These are phyloP conservation scores for Leuciscus idus DNA, from an alignment of 2,113 vertebrate species.

Conservation along the genomic window DNA sequence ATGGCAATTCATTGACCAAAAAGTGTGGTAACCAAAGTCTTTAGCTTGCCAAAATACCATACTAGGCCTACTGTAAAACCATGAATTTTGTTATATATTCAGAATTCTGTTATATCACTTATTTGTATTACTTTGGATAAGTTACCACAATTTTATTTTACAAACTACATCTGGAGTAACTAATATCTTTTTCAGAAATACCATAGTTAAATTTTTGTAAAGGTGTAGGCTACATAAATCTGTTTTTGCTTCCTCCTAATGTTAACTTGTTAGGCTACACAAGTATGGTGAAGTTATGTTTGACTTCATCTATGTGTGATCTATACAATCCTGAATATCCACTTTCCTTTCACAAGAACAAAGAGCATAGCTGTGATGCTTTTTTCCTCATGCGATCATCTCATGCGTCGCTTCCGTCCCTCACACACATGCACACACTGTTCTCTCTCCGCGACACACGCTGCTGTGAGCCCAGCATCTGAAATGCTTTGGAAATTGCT, in stretches of 20 bases:
- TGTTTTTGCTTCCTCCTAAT: neutral
- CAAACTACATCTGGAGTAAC: neutral
- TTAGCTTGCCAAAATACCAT: neutral
- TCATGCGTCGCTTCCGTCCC: neutral
- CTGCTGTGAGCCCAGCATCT: conserved; percentile 26
- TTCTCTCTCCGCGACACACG: neutral
- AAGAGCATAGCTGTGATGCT: conserved; percentile 27
- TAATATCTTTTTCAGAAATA: neutral
- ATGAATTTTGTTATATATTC: no score
- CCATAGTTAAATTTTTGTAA: neutral
- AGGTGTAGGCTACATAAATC: no score
- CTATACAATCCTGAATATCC: neutral
- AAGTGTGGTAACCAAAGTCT: neutral
- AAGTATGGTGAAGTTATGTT: neutral
- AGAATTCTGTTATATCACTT: no score
- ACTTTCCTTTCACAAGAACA: conserved; percentile 28
- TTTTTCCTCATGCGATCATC: conserved; percentile 21
- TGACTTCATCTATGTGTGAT: conserved; percentile 2
- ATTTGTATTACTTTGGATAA: no score
- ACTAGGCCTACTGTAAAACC: neutral
- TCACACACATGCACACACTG: neutral
- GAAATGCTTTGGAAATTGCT: conserved; percentile 40
- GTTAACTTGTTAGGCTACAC: neutral
- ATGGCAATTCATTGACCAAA: neutral
- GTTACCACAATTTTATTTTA: neutral